Percentiles rank a stretch among this genome's conserved stretches.
Conservation (phyloP, 2,113 vertebrate genomes). For the Plestiodon gilberti region DNA sequence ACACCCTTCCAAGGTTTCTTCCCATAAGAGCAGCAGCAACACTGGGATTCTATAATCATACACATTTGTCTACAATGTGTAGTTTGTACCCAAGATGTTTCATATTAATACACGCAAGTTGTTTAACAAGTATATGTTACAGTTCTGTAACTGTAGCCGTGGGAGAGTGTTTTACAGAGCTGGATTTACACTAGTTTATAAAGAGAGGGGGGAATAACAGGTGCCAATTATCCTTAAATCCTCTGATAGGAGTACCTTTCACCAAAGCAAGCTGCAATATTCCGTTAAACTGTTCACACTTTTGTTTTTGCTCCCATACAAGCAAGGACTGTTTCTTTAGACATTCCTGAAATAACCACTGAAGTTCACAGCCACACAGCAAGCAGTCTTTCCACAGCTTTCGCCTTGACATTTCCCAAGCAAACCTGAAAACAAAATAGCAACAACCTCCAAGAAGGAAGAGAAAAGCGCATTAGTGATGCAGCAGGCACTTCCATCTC, state of each 20-base stretch:
- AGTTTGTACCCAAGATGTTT: not conserved
- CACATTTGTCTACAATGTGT: not conserved
- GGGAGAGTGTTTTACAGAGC: conserved; percentile 49
- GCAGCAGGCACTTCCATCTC: not conserved
- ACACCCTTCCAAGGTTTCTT: not conserved
- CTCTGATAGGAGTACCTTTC: conserved; percentile 59
- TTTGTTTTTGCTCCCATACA: conserved; percentile 6
- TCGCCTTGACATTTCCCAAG: not conserved
- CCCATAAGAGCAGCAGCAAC: not conserved
- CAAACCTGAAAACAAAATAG: not conserved
- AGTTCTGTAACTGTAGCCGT: conserved; percentile 46
- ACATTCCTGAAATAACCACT: not conserved
- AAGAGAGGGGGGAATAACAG: conserved; percentile 61
- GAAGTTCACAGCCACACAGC: fast-evolving
- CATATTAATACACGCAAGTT: not conserved
- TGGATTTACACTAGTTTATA: conserved; percentile 56
- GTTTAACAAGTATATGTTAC: conserved; percentile 10
- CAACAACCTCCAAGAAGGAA: not conserved
- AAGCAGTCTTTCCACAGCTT: not conserved
- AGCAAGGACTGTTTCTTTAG: not conserved
- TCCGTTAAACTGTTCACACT: conserved; percentile 9
- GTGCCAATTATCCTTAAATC: conserved; percentile 66
- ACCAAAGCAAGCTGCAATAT: conserved; percentile 62
- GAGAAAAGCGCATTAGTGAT: not conserved
- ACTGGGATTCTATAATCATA: not conserved